These are phyloP conservation scores for Cryptus armator DNA, from an alignment of 2,888 invertebrate genomes.

Conservation along the genomic window DNA sequence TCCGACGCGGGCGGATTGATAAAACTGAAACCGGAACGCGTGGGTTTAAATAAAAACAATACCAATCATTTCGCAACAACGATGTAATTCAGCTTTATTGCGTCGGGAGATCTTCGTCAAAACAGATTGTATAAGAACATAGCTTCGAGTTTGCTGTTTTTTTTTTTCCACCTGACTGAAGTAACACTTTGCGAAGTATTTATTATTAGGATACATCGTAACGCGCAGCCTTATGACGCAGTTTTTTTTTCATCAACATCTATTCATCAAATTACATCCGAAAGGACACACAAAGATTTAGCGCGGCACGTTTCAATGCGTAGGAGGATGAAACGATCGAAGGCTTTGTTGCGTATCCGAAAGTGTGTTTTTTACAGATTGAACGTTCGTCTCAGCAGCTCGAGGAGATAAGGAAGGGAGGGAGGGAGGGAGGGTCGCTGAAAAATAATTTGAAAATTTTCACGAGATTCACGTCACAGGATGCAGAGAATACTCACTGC, in stretches of 20 bases:
- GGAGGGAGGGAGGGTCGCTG: not conserved
- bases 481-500: not conserved
- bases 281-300: not conserved
- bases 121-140: too few species aligned
- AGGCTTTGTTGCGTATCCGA: not conserved
- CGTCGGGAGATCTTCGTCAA: too few species aligned
- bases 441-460: slow-evolving; percentile 28
- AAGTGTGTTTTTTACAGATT: not conserved
- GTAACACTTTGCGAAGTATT: too few species aligned
- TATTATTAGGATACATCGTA: too few species aligned
- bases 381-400: not conserved
- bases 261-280: not conserved
- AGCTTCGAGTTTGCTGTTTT: too few species aligned
- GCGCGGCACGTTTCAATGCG: not conserved
- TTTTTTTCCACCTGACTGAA: too few species aligned
- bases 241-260: not conserved
- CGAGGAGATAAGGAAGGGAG: not conserved
- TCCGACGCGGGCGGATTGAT: too few species aligned
- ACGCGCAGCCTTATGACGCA: too few species aligned
- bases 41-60: too few species aligned
- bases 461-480: not conserved
- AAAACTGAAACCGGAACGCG: too few species aligned
- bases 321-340: not conserved
- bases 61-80: too few species aligned
- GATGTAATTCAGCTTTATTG: too few species aligned